Evolutionary conservation across 2,113 vertebrate species (phyloP).

Genomic region (Dunckerocampus dactyliophorus): DNA sequence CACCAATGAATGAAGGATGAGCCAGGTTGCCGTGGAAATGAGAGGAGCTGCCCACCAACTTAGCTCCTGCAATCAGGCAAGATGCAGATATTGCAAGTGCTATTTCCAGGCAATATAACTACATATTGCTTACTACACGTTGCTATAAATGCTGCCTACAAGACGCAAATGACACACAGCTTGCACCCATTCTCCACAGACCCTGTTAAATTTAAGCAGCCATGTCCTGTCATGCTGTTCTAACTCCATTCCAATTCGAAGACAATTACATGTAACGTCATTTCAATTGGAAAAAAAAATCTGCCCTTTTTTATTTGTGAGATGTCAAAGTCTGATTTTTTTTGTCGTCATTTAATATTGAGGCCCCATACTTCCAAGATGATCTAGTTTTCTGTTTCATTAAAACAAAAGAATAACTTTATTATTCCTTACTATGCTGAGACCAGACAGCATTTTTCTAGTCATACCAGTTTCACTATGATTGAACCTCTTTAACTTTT

Average conservation of each 20-base stretch:
- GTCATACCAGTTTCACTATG: conserved; percentile 22
- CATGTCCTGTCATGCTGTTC: conserved; percentile 7
- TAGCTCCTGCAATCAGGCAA: too few species aligned
- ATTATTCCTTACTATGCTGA: conserved; percentile 3
- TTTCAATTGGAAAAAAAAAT: conserved; percentile 24
- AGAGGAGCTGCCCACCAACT: too few species aligned
- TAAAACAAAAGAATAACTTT: conserved; percentile 11
- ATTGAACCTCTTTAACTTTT: conserved; percentile 28
- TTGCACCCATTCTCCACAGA: conserved; percentile 2
- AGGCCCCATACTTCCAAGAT: conserved; percentile 9
- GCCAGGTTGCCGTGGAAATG: too few species aligned
- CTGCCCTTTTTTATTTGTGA: conserved; percentile 44
- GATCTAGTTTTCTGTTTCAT: conserved; percentile 9
- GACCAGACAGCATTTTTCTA: conserved; percentile 22
- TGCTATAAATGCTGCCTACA: not conserved
- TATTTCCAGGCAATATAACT: too few species aligned
- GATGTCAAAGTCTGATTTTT: conserved; percentile 40
- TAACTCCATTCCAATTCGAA: conserved; percentile 28
- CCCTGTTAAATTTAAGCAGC: conserved; percentile 14
- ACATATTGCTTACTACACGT: too few species aligned
- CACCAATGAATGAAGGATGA: too few species aligned
- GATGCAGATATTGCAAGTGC: too few species aligned
- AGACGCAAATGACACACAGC: not conserved
- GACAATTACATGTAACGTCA: conserved; percentile 24
- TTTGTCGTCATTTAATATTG: conserved; percentile 29